These are phyloP conservation scores for Craseonycteris thonglongyai DNA, from an alignment of 2,113 vertebrate genomes.

Conservation along the genomic window DNA sequence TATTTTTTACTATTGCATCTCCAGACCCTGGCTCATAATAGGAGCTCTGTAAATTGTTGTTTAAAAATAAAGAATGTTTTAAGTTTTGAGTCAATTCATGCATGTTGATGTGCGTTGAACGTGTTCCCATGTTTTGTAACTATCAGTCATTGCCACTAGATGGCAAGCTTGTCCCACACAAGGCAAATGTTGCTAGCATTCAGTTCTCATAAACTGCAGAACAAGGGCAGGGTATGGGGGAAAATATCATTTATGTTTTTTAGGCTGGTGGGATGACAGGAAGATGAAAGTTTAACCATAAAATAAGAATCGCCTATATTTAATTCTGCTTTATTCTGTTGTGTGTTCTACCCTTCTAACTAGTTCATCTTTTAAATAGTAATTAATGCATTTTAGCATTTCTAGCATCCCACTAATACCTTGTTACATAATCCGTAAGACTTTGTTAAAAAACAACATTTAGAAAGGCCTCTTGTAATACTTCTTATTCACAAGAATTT, in stretches of 20 bases:
- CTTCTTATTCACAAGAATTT: neutral
- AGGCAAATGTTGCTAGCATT: neutral
- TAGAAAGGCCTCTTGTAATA: neutral
- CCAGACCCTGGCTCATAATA: neutral
- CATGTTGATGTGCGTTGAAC: neutral
- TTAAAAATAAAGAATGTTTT: neutral
- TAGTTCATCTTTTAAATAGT: neutral
- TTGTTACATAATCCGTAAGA: neutral
- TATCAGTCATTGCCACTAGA: neutral
- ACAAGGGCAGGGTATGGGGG: too few species aligned
- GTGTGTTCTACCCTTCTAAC: neutral
- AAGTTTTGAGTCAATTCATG: neutral
- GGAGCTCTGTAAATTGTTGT: neutral
- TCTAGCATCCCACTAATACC: neutral
- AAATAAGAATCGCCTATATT: neutral
- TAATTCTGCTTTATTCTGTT: neutral
- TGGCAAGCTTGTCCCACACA: conserved; percentile 30
- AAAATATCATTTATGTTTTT: neutral
- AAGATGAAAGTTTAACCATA: neutral
- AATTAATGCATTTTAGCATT: neutral
- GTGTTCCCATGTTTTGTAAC: neutral
- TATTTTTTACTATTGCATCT: neutral
- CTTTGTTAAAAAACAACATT: neutral
- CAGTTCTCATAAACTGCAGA: neutral
- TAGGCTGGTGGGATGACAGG: neutral